Conservation (phyloP, 2,797 vertebrate genomes). For the Myiothlypis coronata region DNA sequence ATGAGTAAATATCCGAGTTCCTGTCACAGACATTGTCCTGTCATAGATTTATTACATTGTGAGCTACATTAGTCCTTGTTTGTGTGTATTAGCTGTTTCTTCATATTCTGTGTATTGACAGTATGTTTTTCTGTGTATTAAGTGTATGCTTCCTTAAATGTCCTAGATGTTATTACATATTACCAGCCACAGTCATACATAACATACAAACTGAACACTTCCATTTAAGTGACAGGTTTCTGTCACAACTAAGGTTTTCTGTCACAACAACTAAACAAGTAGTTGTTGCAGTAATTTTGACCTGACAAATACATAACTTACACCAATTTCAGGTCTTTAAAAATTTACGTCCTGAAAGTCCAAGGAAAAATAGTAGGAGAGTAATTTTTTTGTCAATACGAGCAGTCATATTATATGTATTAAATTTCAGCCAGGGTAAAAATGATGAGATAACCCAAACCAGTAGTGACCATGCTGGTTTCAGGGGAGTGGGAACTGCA, state of each 20-base stretch:
- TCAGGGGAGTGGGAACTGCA: not conserved
- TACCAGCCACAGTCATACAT: not conserved
- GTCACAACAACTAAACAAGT: not conserved
- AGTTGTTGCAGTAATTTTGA: not conserved
- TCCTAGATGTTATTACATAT: not conserved
- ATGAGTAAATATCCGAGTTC: not conserved
- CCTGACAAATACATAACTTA: not conserved
- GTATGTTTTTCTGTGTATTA: not conserved
- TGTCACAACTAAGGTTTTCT: too few species aligned
- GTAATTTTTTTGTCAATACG: not conserved
- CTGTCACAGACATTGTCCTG: not conserved
- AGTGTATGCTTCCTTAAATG: not conserved
- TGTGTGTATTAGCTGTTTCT: not conserved
- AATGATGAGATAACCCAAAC: not conserved
- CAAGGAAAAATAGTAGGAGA: not conserved
- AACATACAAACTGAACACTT: not conserved
- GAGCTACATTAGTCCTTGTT: not conserved
- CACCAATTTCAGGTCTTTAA: not conserved
- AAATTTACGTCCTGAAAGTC: not conserved
- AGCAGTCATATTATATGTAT: not conserved
- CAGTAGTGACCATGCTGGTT: not conserved
- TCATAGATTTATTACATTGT: not conserved
- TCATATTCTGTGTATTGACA: not conserved
- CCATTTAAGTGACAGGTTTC: not conserved
- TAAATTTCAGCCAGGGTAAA: not conserved